Percentiles rank a stretch among this genome's conserved stretches.
phyloP scores from a whole-genome alignment of 2,888 invertebrate genomes.

The Dryocosmus kuriphilus region DNA sequence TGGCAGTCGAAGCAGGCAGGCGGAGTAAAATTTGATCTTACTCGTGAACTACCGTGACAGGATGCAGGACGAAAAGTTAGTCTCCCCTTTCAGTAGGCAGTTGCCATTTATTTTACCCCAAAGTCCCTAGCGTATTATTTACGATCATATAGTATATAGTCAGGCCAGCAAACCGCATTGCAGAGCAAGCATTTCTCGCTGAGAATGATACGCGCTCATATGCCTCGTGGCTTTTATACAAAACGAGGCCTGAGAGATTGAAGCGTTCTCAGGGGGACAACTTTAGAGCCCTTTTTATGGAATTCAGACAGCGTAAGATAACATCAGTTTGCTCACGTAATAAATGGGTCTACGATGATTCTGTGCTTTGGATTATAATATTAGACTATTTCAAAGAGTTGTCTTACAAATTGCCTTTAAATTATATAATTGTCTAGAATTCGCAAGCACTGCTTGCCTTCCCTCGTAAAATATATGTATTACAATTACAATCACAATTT shows the following conservation, averaged over 20 bases:
- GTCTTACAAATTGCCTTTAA: not conserved
- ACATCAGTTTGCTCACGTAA: conserved; percentile 35
- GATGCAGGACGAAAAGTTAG: conserved; percentile 33
- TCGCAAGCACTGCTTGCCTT: too few species aligned
- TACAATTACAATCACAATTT: too few species aligned
- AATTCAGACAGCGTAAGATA: conserved; percentile 29
- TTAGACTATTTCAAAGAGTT: not conserved
- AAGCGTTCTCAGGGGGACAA: conserved; percentile 33
- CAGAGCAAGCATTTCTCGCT: conserved; percentile 35
- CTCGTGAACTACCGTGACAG: conserved; percentile 22
- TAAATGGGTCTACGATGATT: conserved; percentile 21
- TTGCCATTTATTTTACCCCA: conserved; percentile 27
- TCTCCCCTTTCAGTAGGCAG: conserved; percentile 24
- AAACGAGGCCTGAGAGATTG: conserved; percentile 33
- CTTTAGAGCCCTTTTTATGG: conserved; percentile 31
- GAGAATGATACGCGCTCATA: conserved; percentile 27
- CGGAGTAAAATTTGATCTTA: conserved; percentile 8
- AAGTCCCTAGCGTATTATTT: conserved; percentile 36
- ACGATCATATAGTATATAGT: conserved; percentile 28
- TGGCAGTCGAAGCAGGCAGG: not conserved
- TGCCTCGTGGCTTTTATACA: conserved; percentile 27
- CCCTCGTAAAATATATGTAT: too few species aligned
- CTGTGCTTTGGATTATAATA: not conserved
- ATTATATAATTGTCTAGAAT: not conserved
- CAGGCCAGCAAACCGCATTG: conserved; percentile 29